phyloP scores from a whole-genome alignment of 2,113 vertebrate species.

The Rhadina sibilatrix region DNA sequence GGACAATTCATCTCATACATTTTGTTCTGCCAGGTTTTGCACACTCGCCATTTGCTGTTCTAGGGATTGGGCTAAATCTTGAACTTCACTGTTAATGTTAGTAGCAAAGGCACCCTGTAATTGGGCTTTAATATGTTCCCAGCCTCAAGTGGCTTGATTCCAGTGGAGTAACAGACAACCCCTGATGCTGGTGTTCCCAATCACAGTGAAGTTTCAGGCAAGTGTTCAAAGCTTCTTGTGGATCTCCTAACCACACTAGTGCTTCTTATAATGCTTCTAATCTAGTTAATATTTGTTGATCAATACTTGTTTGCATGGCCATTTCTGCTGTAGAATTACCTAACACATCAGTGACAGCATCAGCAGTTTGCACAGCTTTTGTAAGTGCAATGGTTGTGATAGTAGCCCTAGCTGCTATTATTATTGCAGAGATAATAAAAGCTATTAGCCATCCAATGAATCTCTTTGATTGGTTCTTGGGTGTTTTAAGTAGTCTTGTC shows the following conservation, averaged over 20 bases:
- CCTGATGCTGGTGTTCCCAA: not conserved
- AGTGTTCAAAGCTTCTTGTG: not conserved
- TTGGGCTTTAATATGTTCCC: not conserved
- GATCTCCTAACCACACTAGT: not conserved
- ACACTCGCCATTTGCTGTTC: not conserved
- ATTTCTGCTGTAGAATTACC: not conserved
- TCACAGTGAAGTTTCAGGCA: not conserved
- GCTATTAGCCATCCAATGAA: not conserved
- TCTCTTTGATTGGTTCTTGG: not conserved
- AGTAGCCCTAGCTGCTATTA: not conserved
- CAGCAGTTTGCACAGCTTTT: not conserved
- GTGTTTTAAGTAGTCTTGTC: not conserved
- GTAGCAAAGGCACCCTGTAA: not conserved
- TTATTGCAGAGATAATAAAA: not conserved
- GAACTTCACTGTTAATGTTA: not conserved
- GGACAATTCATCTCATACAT: not conserved
- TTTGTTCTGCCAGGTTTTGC: not conserved
- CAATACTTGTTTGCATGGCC: not conserved
- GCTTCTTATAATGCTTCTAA: not conserved
- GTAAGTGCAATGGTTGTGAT: rapidly evolving
- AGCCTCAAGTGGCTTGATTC: not conserved
- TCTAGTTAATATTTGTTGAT: not conserved
- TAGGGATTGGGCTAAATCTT: not conserved
- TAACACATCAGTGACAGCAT: not conserved
- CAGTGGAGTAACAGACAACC: not conserved